These are phyloP conservation scores for Acestrorhynchus altus DNA, from an alignment of 2,797 vertebrate species.

Conservation along the genomic window DNA sequence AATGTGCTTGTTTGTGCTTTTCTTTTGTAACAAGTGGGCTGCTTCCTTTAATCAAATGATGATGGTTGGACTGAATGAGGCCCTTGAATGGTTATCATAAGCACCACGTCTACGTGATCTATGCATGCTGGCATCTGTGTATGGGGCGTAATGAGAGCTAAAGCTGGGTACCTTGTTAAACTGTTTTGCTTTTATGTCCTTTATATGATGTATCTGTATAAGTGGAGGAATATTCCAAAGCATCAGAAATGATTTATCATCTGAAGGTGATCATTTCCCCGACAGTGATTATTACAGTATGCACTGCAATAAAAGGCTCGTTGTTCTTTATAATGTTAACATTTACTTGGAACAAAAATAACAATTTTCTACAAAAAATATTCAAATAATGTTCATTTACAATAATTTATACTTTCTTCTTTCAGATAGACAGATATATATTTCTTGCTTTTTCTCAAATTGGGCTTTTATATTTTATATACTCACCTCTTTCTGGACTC, in stretches of 20 bases:
- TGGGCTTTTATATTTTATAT: constrained; percentile 49
- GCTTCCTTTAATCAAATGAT: not conserved
- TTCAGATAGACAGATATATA: constrained; percentile 58
- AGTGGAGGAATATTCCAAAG: constrained; percentile 58
- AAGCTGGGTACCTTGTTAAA: constrained; percentile 47
- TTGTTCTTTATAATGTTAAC: constrained; percentile 59
- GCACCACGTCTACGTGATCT: constrained; percentile 35
- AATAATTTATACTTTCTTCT: constrained; percentile 55
- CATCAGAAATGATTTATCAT: constrained; percentile 35
- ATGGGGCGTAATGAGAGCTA: constrained; percentile 45
- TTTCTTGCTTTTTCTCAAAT: constrained; percentile 45
- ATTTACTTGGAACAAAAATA: constrained; percentile 84
- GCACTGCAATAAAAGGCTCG: constrained; percentile 65
- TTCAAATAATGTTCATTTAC: constrained; percentile 69
- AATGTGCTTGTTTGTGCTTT: constrained; percentile 12
- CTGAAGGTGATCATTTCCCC: too few species aligned
- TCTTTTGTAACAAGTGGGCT: not conserved
- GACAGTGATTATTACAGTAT: constrained; percentile 68
- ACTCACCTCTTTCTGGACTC: constrained; percentile 57
- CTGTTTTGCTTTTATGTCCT: constrained; percentile 38
- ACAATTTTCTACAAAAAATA: constrained; percentile 78
- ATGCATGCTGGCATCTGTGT: constrained; percentile 53
- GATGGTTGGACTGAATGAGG: constrained; percentile 26
- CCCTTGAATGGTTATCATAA: constrained; percentile 25
- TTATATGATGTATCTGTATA: constrained; percentile 34